Conservation (phyloP, 2,888 invertebrate species). For the Mongoloraphidia duomilia region DNA sequence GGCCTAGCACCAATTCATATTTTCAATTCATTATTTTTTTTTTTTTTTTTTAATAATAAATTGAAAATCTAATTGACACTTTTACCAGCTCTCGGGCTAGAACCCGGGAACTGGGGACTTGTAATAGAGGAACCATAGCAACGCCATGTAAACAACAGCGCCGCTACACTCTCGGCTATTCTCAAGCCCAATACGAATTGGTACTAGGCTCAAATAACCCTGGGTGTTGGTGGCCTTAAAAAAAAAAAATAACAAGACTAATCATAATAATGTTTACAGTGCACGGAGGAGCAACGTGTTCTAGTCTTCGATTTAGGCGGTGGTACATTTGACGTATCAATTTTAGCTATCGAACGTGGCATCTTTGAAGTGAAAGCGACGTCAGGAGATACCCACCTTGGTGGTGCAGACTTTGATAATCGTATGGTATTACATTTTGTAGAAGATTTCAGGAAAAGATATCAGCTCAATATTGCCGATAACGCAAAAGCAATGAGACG, state of each 20-base stretch:
- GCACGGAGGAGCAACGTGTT: slow-evolving; percentile 29
- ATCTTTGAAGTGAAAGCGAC: slow-evolving; percentile 45
- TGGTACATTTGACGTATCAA: slow-evolving; percentile 57
- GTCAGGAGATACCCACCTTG: slow-evolving; percentile 41
- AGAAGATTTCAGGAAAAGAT: slow-evolving; percentile 39
- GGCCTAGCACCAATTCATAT: too few species aligned
- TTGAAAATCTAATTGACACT: too few species aligned
- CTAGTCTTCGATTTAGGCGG: slow-evolving; percentile 35
- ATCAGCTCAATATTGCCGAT: slow-evolving; percentile 32
- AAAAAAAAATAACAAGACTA: not conserved
- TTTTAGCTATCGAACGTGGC: slow-evolving; percentile 51
- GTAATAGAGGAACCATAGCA: too few species aligned
- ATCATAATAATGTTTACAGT: slow-evolving; percentile 11
- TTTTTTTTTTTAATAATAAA: too few species aligned
- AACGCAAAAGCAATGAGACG: slow-evolving; percentile 41
- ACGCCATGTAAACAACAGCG: too few species aligned
- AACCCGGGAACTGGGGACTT: too few species aligned
- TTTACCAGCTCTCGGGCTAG: too few species aligned
- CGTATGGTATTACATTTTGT: slow-evolving; percentile 36
- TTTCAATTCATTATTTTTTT: too few species aligned
- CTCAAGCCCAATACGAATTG: too few species aligned
- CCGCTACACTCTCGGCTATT: too few species aligned
- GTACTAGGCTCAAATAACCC: too few species aligned
- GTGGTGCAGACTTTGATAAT: slow-evolving; percentile 38
- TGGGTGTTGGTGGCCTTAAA: not conserved